Percentiles rank a stretch among this genome's conserved stretches.
phyloP scores from a whole-genome alignment of 1,140 invertebrate genomes.

The Solen grandis region DNA sequence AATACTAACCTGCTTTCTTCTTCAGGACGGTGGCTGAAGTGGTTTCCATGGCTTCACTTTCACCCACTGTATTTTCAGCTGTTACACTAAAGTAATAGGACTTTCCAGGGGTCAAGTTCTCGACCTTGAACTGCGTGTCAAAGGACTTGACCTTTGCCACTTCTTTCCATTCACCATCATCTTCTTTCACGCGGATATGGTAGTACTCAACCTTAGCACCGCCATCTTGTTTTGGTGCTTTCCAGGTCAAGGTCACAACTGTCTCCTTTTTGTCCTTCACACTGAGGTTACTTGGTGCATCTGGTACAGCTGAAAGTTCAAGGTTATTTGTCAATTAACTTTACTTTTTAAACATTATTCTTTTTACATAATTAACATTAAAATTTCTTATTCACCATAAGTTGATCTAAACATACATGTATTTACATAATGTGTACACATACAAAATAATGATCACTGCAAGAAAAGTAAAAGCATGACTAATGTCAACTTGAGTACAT shows the following conservation, averaged over 20 bases:
- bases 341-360: too few species aligned
- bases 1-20: conserved; percentile 68
- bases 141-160: conserved; percentile 92
- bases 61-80: conserved; percentile 96
- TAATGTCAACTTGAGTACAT: too few species aligned
- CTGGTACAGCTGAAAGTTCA: conserved; percentile 91
- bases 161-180: conserved; percentile 90
- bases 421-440: too few species aligned
- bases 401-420: too few species aligned
- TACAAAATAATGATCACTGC: too few species aligned
- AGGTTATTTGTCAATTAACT: too few species aligned
- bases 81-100: conserved; percentile 98
- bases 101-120: conserved; percentile 94
- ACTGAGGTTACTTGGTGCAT: conserved; percentile 83
- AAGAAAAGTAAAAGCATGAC: too few species aligned
- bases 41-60: conserved; percentile 94
- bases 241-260: conserved; percentile 93
- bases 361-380: too few species aligned
- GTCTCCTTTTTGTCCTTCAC: conserved; percentile 96
- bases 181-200: conserved; percentile 91
- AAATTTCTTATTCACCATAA: too few species aligned
- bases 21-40: conserved; percentile 87
- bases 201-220: conserved; percentile 98
- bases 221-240: conserved; percentile 91
- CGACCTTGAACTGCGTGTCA: conserved; percentile 90